These are phyloP conservation scores for Chrysemys picta DNA, from an alignment of 2,113 vertebrate species.

Conservation along the genomic window DNA sequence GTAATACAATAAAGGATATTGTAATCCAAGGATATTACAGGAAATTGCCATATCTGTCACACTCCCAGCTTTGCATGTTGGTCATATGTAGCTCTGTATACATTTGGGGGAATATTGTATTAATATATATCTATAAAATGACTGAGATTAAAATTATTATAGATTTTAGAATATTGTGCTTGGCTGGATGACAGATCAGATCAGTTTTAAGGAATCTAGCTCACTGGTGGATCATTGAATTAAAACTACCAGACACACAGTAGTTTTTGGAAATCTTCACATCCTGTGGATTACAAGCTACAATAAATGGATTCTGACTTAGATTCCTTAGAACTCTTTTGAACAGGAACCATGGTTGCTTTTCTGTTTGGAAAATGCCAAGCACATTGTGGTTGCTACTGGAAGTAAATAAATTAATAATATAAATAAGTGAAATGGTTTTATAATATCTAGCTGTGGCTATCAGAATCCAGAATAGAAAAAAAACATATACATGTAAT, in stretches of 20 bases:
- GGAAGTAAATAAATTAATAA: not conserved
- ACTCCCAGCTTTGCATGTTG: not conserved
- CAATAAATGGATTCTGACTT: not conserved
- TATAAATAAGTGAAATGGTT: not conserved
- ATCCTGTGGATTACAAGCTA: not conserved
- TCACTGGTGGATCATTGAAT: not conserved
- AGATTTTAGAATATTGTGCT: not conserved
- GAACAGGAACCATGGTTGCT: not conserved
- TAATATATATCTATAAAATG: not conserved
- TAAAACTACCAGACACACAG: not conserved
- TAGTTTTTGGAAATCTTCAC: not conserved
- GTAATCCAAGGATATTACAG: not conserved
- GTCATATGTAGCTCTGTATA: not conserved
- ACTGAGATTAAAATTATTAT: not conserved
- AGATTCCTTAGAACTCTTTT: not conserved
- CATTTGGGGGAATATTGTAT: rapidly evolving
- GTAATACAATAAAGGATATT: not conserved
- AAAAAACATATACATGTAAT: not conserved
- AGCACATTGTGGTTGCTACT: not conserved
- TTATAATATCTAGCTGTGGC: not conserved
- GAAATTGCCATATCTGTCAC: not conserved
- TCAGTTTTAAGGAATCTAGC: not conserved
- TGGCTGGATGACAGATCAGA: not conserved
- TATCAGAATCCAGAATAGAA: not conserved
- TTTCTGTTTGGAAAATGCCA: not conserved